A percentile compares a stretch with the other conserved stretches of the same genome.
These are phyloP conservation scores for Actinemys pallida DNA, from an alignment of 2,113 vertebrate genomes.

Conservation along the genomic window DNA sequence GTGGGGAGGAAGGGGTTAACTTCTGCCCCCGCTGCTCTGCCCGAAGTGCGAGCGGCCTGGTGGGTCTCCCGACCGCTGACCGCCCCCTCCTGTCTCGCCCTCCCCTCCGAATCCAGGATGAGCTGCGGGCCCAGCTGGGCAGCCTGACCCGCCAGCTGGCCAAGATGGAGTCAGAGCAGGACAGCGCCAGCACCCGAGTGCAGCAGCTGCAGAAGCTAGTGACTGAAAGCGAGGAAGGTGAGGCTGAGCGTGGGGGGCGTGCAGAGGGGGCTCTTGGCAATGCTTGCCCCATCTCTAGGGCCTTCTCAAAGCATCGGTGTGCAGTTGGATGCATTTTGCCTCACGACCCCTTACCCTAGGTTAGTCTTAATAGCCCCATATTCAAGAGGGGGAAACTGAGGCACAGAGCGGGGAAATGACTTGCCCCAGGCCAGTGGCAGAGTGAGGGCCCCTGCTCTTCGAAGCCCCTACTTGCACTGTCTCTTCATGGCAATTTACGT, in stretches of 20 bases:
- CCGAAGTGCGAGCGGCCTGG: not conserved
- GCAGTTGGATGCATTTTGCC: not conserved
- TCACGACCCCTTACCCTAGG: not conserved
- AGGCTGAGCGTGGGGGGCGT: not conserved
- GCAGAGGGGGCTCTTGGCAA: not conserved
- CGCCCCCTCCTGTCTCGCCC: fast-evolving
- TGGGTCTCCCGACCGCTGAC: not conserved
- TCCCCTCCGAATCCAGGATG: constrained; percentile 79
- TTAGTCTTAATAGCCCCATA: not conserved
- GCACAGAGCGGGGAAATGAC: not conserved
- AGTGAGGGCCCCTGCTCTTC: not conserved
- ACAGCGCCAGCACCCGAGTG: constrained; percentile 71
- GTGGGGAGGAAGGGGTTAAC: not conserved
- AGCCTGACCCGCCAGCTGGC: constrained; percentile 76
- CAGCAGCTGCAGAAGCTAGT: constrained; percentile 86
- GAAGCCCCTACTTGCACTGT: not conserved
- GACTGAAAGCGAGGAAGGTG: constrained; percentile 88
- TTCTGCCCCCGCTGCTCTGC: not conserved
- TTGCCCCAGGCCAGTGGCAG: not conserved
- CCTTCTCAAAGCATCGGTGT: not conserved
- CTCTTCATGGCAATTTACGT: not conserved
- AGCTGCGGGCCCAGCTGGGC: constrained; percentile 81
- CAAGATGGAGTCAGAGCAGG: constrained; percentile 83
- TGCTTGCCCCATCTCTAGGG: not conserved
- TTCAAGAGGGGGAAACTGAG: not conserved